Percentiles rank a stretch among this genome's conserved stretches.
Conservation (phyloP, 2,113 vertebrate genomes). For the Haemorhous mexicanus region DNA sequence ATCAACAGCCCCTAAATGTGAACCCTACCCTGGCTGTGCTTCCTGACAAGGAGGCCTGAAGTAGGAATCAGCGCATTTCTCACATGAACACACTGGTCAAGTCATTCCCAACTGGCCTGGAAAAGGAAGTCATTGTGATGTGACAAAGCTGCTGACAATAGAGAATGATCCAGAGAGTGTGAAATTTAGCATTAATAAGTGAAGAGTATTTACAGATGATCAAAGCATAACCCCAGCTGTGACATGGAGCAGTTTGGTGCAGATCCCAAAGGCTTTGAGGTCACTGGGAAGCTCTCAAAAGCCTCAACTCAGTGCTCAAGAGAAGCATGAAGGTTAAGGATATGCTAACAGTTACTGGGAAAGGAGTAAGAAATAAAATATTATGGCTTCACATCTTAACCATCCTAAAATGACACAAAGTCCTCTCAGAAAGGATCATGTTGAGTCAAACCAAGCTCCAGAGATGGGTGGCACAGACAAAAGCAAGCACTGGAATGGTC, state of each 20-base stretch:
- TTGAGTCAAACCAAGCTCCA: not conserved
- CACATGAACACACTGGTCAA: not conserved
- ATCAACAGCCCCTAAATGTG: not conserved
- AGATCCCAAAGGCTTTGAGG: not conserved
- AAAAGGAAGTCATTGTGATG: not conserved
- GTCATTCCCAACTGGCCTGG: not conserved
- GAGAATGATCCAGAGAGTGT: not conserved
- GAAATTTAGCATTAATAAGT: not conserved
- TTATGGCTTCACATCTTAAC: not conserved
- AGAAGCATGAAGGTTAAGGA: not conserved
- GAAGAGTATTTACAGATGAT: not conserved
- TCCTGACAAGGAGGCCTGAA: not conserved
- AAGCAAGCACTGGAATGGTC: not conserved
- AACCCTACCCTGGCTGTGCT: not conserved
- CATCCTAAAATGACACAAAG: not conserved
- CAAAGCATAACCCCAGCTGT: not conserved
- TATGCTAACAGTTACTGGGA: not conserved
- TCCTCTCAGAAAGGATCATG: not conserved
- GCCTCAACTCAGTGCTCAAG: not conserved
- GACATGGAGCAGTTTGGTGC: not conserved
- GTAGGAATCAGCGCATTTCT: not conserved
- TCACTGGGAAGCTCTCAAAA: not conserved
- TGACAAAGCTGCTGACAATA: not conserved
- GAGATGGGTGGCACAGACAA: not conserved
- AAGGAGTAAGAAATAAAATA: not conserved